These are phyloP conservation scores for Protomyctophum bolini DNA, from an alignment of 2,113 vertebrate genomes.

Conservation along the genomic window DNA sequence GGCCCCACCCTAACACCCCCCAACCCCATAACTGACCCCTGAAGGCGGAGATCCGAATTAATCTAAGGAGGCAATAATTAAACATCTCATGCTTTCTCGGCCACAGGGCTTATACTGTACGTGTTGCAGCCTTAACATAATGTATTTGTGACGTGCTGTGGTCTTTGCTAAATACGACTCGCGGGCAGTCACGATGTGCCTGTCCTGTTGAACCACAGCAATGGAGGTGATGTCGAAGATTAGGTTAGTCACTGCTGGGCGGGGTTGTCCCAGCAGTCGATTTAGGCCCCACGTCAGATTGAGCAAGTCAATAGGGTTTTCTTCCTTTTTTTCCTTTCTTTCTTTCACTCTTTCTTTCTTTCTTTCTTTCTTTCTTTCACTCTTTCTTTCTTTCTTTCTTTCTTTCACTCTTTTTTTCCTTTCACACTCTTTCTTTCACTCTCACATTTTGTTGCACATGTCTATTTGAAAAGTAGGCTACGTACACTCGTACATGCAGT, in stretches of 20 bases:
- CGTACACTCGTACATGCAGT: no score
- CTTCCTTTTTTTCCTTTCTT: neutral
- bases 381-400: neutral
- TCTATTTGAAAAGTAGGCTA: no score
- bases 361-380: neutral
- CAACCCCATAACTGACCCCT: slow-evolving; percentile 41
- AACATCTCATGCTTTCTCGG: slow-evolving; percentile 61
- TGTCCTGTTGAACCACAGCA: slow-evolving; percentile 29
- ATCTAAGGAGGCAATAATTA: slow-evolving; percentile 77
- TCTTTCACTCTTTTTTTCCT: neutral
- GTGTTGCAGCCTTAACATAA: slow-evolving; percentile 69
- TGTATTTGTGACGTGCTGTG: slow-evolving; percentile 72
- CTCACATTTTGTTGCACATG: no score
- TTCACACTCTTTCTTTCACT: neutral
- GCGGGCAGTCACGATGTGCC: slow-evolving; percentile 48
- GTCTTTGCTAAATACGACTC: slow-evolving; percentile 57
- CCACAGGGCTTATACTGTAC: slow-evolving; percentile 47
- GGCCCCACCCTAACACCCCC: slow-evolving; percentile 17
- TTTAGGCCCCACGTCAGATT: neutral
- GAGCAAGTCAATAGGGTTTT: neutral
- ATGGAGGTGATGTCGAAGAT: slow-evolving; percentile 23
- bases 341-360: neutral
- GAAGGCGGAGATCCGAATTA: slow-evolving; percentile 56
- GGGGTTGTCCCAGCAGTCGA: slow-evolving; percentile 11
- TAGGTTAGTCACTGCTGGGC: neutral